phyloP scores from a whole-genome alignment of 2,797 vertebrate species.

The Menidia menidia region DNA sequence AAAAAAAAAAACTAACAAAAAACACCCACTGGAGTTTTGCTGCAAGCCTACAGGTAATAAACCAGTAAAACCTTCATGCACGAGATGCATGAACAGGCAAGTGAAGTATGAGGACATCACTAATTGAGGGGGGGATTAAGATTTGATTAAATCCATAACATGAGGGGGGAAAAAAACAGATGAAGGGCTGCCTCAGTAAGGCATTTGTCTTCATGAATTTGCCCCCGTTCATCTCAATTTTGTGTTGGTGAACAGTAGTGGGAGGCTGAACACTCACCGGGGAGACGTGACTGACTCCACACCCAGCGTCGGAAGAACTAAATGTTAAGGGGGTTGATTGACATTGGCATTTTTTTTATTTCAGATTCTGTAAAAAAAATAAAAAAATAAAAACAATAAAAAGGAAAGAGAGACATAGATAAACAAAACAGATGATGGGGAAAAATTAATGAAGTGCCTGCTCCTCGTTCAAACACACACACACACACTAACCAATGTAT shows the following conservation, averaged over 20 bases:
- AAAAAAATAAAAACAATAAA: not conserved
- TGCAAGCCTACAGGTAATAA: conserved; percentile 34
- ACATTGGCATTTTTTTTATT: too few relatives aligned
- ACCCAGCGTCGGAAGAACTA: conserved; percentile 24
- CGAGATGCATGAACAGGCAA: not conserved
- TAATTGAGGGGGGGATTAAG: not conserved
- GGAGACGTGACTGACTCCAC: conserved; percentile 16
- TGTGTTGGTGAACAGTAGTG: conserved; percentile 12
- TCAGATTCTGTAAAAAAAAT: too few relatives aligned
- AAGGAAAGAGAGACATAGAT: not conserved
- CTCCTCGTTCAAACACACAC: too few relatives aligned
- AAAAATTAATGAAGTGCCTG: not conserved
- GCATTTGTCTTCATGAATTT: not conserved
- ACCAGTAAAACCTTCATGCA: not conserved
- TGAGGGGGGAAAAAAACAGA: not conserved
- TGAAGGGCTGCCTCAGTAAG: too few relatives aligned
- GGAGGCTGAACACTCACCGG: conserved; percentile 17
- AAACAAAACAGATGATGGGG: not conserved
- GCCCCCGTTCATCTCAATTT: not conserved
- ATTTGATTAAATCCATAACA: not conserved
- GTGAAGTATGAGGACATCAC: not conserved
- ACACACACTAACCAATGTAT: too few relatives aligned
- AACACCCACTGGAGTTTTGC: conserved; percentile 2
- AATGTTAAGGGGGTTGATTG: conserved; percentile 1
- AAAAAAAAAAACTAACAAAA: not conserved